phyloP scores from a whole-genome alignment of 1,140 invertebrate genomes.

The Drosophila willistoni region DNA sequence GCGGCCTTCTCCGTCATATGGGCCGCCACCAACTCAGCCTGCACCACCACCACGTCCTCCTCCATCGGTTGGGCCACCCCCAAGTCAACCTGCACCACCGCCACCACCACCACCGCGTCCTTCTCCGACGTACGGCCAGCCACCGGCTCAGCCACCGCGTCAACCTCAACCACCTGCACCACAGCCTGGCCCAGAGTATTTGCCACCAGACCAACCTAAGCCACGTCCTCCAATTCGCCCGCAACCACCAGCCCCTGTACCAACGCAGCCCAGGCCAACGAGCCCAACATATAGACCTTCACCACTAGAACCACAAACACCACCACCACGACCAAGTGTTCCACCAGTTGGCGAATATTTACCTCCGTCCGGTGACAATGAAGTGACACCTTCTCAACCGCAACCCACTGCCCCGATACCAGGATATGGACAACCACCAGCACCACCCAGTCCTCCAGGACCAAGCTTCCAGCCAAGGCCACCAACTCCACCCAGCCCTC shows the following conservation, averaged over 20 bases:
- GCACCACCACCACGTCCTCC: slow-evolving; percentile 31
- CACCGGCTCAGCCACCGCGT: slow-evolving; percentile 24
- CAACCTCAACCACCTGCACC: slow-evolving; percentile 32
- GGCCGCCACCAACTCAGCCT: slow-evolving; percentile 42
- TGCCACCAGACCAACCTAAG: slow-evolving; percentile 66
- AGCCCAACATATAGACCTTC: slow-evolving; percentile 36
- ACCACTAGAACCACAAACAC: slow-evolving; percentile 36
- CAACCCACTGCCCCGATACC: slow-evolving; percentile 51
- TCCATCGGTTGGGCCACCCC: slow-evolving; percentile 22
- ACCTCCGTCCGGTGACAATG: slow-evolving; percentile 58
- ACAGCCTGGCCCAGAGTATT: slow-evolving; percentile 59
- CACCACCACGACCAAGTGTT: slow-evolving; percentile 40
- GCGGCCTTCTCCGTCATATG: slow-evolving; percentile 45
- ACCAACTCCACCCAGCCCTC: slow-evolving; percentile 34
- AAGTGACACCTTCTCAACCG: slow-evolving; percentile 44
- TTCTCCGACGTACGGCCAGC: slow-evolving; percentile 24
- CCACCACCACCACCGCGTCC: slow-evolving; percentile 24
- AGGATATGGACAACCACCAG: slow-evolving; percentile 29
- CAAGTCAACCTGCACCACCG: slow-evolving; percentile 28
- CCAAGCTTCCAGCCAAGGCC: slow-evolving; percentile 38
- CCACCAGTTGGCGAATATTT: slow-evolving; percentile 55
- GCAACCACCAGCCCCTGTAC: slow-evolving; percentile 42
- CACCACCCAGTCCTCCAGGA: slow-evolving; percentile 33
- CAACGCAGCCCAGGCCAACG: slow-evolving; percentile 24
- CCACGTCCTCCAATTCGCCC: slow-evolving; percentile 45